Base-by-base conservation (phyloP, 2,888 invertebrate species). In the Elmis aenea region DNA sequence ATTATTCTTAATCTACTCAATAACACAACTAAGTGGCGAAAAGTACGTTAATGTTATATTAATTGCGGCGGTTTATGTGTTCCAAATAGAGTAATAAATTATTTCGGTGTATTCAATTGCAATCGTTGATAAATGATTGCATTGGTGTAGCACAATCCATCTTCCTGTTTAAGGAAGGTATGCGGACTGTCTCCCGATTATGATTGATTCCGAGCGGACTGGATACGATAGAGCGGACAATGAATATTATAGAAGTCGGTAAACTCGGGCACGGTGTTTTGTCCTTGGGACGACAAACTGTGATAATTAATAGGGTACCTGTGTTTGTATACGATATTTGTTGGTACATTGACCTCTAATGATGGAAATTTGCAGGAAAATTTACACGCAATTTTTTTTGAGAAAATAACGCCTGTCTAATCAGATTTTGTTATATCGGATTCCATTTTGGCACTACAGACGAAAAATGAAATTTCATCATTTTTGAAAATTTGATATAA, bases 231-330 rank as follows among this genome's bases (percentile, higher is more conserved):
- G 38, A 38, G 37, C 39, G 44, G 46, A 45, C 46, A 47, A 46
- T 48, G 54, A 58, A 58, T 52, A 59, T 54, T 5, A 6, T 18
- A 52, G 51, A 51, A 54, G 57, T 38, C 52, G 42, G 36, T 39
- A 51, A 54, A 56, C 55, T 55, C 56, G 52, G 50, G 59, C 63
- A 62, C 61, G 42, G 50, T 42, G 41, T 51, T 50, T 55, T 62
- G 67, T 69, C 69, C 71, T 69, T 70, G 71, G 65, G 54, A 49
- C 46, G 59, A 51, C 59, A 57, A 38, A 52, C 58, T 58, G 66
- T 68, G 68, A 70, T 71, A 71, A 70, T 67, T 66, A 63, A 62
- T 51, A 51, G 46, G 52, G 35, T 51, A 42, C 31, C 36, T 42
- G 23, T 30, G 36, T 33, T 37, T 41, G 34, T 33, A 9, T 35